These are phyloP conservation scores for Dorcus parallelipipedus DNA, from an alignment of 2,888 invertebrate species.

Conservation along the genomic window DNA sequence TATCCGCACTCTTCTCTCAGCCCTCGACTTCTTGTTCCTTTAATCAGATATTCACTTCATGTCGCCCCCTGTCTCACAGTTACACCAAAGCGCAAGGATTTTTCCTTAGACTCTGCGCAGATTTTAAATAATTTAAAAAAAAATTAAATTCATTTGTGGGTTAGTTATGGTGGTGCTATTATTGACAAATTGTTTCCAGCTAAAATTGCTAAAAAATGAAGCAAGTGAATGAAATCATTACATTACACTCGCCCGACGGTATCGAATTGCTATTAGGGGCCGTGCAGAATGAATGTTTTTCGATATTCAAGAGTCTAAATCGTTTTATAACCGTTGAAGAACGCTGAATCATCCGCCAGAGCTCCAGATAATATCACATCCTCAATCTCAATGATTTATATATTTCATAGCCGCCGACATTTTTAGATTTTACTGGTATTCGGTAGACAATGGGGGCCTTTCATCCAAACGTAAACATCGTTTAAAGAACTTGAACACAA, in stretches of 20 bases:
- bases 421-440: slow-evolving; percentile 1
- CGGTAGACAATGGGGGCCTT: background rate
- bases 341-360: slow-evolving; percentile 21
- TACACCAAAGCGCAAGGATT: no score
- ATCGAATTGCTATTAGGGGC: slow-evolving; percentile 23
- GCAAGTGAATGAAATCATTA: slow-evolving; percentile 21
- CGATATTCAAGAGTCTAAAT: slow-evolving; percentile 21
- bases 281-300: slow-evolving; percentile 18
- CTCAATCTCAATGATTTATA: slow-evolving; percentile 7
- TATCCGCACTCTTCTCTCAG: background rate
- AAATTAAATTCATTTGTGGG: no score
- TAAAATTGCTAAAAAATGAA: background rate
- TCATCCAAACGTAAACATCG: background rate
- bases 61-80: no score
- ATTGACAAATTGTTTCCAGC: no score
- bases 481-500: background rate
- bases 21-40: no score
- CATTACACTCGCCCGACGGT: slow-evolving; percentile 22
- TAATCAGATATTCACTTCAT: no score
- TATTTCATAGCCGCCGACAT: background rate
- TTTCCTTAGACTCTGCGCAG: no score
- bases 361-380: slow-evolving; percentile 8
- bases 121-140: no score
- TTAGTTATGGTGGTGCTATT: no score
- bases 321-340: slow-evolving; percentile 22